Percentiles rank a stretch among this genome's conserved stretches.
Conservation (phyloP, 2,113 vertebrate species). For the Trichechus manatus region DNA sequence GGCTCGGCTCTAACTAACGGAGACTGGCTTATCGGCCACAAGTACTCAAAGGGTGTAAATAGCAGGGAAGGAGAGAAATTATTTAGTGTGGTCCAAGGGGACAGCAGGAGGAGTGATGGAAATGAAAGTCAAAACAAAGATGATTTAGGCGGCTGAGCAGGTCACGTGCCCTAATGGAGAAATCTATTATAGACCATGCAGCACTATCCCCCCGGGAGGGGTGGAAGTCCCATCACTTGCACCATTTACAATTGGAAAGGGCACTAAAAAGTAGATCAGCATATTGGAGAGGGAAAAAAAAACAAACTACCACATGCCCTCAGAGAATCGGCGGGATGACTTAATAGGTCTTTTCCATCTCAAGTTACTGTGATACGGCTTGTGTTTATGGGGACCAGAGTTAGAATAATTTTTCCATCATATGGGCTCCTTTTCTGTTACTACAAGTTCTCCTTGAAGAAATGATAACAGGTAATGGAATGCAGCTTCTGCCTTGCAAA, state of each 20-base stretch:
- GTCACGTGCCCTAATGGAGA: slow-evolving; percentile 64
- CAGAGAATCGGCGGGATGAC: slow-evolving; percentile 63
- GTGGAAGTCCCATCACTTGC: slow-evolving; percentile 78
- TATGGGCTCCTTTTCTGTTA: slow-evolving; percentile 54
- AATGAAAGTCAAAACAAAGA: slow-evolving; percentile 76
- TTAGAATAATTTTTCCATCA: slow-evolving; percentile 68
- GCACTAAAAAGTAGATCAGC: slow-evolving; percentile 78
- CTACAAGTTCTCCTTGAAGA: slow-evolving; percentile 18
- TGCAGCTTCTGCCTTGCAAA: neutral
- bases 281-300: slow-evolving; percentile 59
- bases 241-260: slow-evolving; percentile 84
- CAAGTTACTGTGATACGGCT: slow-evolving; percentile 49
- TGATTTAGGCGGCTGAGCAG: slow-evolving; percentile 29
- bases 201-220: neutral
- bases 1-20: slow-evolving; percentile 25
- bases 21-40: neutral
- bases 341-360: slow-evolving; percentile 78
- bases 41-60: slow-evolving; percentile 56
- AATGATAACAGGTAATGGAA: slow-evolving; percentile 42
- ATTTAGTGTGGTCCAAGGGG: slow-evolving; percentile 72
- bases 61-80: slow-evolving; percentile 48
- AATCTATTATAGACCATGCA: neutral
- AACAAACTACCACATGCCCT: slow-evolving; percentile 34
- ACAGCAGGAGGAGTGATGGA: slow-evolving; percentile 44
- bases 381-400: neutral